Percentiles rank a stretch among this genome's conserved stretches.
These are phyloP conservation scores for Podabrus alpinus DNA, from an alignment of 2,888 invertebrate genomes.

Conservation along the genomic window DNA sequence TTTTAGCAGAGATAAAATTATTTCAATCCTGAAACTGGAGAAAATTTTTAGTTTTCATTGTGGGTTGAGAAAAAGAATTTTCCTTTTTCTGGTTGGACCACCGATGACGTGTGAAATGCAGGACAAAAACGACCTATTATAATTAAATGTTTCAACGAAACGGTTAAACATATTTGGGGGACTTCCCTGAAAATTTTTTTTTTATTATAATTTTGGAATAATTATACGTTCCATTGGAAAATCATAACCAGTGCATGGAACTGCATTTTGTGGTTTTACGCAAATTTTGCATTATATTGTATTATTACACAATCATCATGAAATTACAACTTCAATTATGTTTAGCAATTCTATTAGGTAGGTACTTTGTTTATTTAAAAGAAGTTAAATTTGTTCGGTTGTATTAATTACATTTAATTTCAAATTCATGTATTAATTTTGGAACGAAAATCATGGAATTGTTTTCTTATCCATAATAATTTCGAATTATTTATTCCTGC, in stretches of 20 bases:
- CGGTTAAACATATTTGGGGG: no score
- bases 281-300: neutral
- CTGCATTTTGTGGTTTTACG: neutral
- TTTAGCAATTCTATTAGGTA: no score
- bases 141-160: no score
- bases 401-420: neutral
- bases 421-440: neutral
- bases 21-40: neutral
- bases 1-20: neutral
- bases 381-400: neutral
- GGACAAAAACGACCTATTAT: no score
- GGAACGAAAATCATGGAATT: neutral
- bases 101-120: no score
- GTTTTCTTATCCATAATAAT: neutral
- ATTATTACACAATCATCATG: neutral
- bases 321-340: neutral
- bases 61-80: no score
- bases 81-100: no score
- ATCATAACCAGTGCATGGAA: neutral
- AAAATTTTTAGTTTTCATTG: no score
- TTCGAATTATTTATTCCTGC: neutral
- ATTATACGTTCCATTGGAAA: neutral
- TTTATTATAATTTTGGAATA: neutral
- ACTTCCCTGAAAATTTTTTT: neutral
- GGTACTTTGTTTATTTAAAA: neutral